Evolutionary conservation across 2,113 vertebrate species (phyloP).

Genomic region (Bungarus multicinctus): DNA sequence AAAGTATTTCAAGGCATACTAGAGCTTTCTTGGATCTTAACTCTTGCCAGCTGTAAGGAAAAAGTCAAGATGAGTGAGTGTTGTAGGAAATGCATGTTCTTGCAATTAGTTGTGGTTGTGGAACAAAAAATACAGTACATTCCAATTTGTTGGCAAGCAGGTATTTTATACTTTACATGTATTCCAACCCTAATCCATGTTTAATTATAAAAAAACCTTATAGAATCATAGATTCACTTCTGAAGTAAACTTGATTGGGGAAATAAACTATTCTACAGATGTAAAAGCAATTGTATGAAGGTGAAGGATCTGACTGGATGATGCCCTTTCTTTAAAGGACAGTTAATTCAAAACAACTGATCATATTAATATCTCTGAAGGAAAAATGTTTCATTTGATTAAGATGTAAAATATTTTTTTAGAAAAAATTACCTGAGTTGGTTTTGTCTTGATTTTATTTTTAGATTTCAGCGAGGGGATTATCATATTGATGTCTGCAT

Average conservation of each 20-base stretch:
- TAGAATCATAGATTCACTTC: background rate
- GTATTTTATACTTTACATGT: background rate
- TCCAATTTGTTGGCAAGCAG: background rate
- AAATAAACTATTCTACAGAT: background rate
- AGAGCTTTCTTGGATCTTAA: conserved; percentile 58
- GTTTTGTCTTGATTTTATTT: conserved; percentile 33
- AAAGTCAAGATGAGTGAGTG: conserved; percentile 51
- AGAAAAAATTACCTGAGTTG: background rate
- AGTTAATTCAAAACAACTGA: background rate
- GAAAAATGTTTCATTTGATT: background rate
- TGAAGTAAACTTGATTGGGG: background rate
- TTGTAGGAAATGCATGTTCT: conserved; percentile 9
- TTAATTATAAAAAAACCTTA: background rate
- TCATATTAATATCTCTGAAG: background rate
- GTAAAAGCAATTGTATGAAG: background rate
- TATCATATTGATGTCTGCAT: conserved; percentile 99
- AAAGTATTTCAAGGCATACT: conserved; percentile 59
- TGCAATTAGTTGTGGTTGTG: conserved; percentile 3
- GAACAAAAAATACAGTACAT: background rate
- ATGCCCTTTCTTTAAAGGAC: background rate
- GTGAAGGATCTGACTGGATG: background rate
- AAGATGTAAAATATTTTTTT: background rate
- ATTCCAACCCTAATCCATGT: conserved; percentile 4
- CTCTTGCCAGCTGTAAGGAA: conserved; percentile 54
- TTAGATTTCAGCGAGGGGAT: conserved; percentile 91